These are phyloP conservation scores for Stenopsyche tienmushanensis DNA, from an alignment of 1,140 invertebrate species.

Conservation along the genomic window DNA sequence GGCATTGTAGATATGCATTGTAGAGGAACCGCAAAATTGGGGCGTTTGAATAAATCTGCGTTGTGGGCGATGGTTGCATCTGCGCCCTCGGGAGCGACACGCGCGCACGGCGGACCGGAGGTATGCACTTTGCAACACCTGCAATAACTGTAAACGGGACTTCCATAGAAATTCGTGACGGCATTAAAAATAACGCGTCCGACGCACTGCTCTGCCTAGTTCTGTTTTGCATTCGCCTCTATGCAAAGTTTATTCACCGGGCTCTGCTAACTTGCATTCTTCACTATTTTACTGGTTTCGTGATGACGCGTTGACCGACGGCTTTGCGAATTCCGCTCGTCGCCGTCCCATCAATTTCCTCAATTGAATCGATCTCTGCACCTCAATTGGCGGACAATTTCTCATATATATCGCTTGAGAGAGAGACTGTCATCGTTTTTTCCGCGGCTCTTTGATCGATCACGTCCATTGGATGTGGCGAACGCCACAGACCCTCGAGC, in stretches of 20 bases:
- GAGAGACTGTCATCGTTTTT: no score
- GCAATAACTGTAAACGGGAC: constrained; percentile 30
- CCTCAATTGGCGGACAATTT: background rate
- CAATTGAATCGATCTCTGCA: no score
- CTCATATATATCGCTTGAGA: background rate
- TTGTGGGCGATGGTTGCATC: background rate
- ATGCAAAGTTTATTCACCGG: constrained; percentile 26
- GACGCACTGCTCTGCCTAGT: constrained; percentile 6
- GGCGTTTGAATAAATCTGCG: no score
- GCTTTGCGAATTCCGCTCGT: background rate
- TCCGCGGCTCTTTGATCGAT: no score
- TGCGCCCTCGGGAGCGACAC: background rate
- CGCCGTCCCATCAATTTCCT: background rate
- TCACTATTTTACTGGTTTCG: background rate
- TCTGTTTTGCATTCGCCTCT: constrained; percentile 1
- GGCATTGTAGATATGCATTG: no score
- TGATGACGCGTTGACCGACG: background rate
- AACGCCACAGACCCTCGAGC: background rate
- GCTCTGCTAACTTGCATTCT: background rate
- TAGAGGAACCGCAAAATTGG: no score
- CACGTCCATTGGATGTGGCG: no score
- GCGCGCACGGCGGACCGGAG: background rate
- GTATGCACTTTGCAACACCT: constrained; percentile 1
- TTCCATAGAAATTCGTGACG: constrained; percentile 29
- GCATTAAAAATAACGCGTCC: constrained; percentile 14